Base-by-base conservation (phyloP, 2,797 vertebrate genomes). In the Micromesistius poutassou region DNA sequence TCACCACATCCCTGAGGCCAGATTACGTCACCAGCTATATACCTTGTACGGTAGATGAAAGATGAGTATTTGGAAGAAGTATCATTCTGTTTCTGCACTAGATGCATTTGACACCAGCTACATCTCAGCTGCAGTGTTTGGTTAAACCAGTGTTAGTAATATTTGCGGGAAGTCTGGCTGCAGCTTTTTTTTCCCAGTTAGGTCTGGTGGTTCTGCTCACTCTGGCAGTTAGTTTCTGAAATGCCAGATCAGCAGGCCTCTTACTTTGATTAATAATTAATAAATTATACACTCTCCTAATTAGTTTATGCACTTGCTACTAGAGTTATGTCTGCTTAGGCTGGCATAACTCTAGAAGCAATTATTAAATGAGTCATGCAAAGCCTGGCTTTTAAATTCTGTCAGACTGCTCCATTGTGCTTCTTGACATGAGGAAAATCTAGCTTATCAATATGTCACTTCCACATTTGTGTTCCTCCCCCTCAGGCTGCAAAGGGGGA, bases 221-320 rank as follows among this genome's bases (percentile, higher is more conserved):
- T 72, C 55, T 81, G 78, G 4, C 74, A 6, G 55, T 74, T 82
- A 40, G 62, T 84, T 81, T 83, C 74, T 71, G 46, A 74, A 25
- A 72, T 87, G 80, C 83, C 30, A 76, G 85, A 81, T 87, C 86
- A 83, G 84, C 86, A 86, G 82, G 76, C 84, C 88, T 83, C 84
- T 84, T 88, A 90, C 80, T 88, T 91, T 84, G 62, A 68, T 68
- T 68, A 68, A 68, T 68, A 68, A 68, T 68, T 25, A 28, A 68
- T 68, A 28, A 86, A 88, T 62, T 55, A 78, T 77, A 72, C 40
- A 55, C 78, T 79, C 90, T 91, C 87, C 90, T 12, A 79, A 79
- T 68, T 31, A 77, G 74, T 74, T 78, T 83, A 77, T 36, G 77
- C 73, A 74, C 0, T 22, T 78, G 77, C 84, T 82, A 82, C 22